Evolutionary conservation across 2,888 invertebrate species (phyloP), one percentile per base, ranked within the genome.

Genomic region (Cantharis nigra): DNA sequence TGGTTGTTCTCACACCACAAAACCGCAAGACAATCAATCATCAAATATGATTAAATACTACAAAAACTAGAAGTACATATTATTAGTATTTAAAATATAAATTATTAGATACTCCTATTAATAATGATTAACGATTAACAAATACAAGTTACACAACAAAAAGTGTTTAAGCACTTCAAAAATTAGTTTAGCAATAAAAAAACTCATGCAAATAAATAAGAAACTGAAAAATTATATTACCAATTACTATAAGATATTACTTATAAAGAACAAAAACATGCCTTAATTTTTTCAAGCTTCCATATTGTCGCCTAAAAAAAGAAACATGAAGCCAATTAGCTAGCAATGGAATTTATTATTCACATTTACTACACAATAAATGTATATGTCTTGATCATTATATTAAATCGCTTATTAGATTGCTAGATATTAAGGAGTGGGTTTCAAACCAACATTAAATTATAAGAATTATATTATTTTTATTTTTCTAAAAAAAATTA

Each of bases 261-360:
- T 67, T 74, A 70, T 78, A 73, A 76, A 78, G 79, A 73, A 80
- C 69, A 80, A 74, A 78, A 78, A 91, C 91, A 90, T 91, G 91
- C 92, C 91, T 92, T 92, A 87, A 89, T 87, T 88, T 88, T 89
- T 88, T 90, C 91, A 89, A 91, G 89, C 88, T 90, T 89, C 90
- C 88, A 88, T 88, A 91, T 89, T 88, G 89, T 89, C 84, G 89
- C 91, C 91, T 91, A 91, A 87, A 91, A 49, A 49, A 89, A 85
- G 88, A 87, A 89, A 83, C 78, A 83, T 80, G 78, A 82, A 81
- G 78, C 78, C 78, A 70, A 83, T 83, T 84, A 83, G 82, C 77
- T 69, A 80, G 74, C 72, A 49, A 80, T 78, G 75, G 73, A 70
- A 26, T 63, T 64, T 49, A 62, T 78, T 33, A 72, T 69, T 13